Evolutionary conservation across 2,888 invertebrate species (phyloP).

Genomic region (Orgyia antiqua): DNA sequence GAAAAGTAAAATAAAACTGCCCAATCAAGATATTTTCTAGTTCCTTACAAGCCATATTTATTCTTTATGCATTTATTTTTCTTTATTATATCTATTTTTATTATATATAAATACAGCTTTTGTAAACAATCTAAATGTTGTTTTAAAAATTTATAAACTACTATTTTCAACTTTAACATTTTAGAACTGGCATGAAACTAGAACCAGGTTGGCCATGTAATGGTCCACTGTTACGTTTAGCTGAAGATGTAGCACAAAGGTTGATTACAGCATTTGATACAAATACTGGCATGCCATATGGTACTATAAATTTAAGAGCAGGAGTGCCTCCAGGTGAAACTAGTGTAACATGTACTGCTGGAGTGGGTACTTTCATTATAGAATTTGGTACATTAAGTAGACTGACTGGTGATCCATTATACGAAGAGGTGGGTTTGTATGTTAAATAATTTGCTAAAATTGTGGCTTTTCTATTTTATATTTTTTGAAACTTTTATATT

Average conservation of each 20-base stretch:
- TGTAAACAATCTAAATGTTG: too few relatives aligned
- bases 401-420: constrained; percentile 95
- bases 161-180: constrained; percentile 13
- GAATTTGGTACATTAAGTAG: constrained; percentile 97
- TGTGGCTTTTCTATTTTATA: too few relatives aligned
- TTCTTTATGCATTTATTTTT: too few relatives aligned
- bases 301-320: constrained; percentile 93
- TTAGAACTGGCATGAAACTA: constrained; percentile 85
- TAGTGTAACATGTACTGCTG: constrained; percentile 97
- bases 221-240: constrained; percentile 94
- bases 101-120: too few relatives aligned
- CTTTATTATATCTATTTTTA: too few relatives aligned
- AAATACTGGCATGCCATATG: constrained; percentile 97
- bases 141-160: too few relatives aligned
- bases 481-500: too few relatives aligned
- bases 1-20: too few relatives aligned
- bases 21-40: too few relatives aligned
- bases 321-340: constrained; percentile 98
- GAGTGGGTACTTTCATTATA: constrained; percentile 97
- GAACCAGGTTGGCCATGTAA: constrained; percentile 99
- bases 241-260: constrained; percentile 95
- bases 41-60: too few relatives aligned
- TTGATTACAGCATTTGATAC: constrained; percentile 94
- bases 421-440: constrained; percentile 84
- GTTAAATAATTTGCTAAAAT: too few relatives aligned